Base-by-base conservation (phyloP, 2,888 invertebrate genomes). In the Dione vanillae region DNA sequence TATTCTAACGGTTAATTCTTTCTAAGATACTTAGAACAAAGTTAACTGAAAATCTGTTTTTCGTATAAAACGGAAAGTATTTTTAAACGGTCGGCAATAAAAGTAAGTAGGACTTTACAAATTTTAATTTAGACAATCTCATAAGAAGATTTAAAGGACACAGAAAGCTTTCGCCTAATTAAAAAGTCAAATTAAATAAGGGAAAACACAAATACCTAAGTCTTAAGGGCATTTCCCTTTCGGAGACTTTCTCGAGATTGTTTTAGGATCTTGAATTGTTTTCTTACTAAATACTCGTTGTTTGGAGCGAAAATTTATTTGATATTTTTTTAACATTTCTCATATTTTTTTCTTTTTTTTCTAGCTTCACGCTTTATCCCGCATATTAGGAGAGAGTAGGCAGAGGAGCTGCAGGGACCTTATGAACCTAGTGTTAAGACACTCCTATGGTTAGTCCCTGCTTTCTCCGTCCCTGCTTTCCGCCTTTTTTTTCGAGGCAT, bases 101-200 rank as follows among this genome's bases (percentile, higher is more conserved):
- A 66, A 73, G 11, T 66, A 73, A 73, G 71, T 58, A 66, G 65
- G 66, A 69, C 87, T 84, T 83, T 71, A 82, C 79, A 85, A 89
- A 88, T 90, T 89, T 87, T 87, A 90, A 89, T 90, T 88, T 85
- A 80, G 78, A 81, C 84, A 83, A 87, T 88, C 87, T 87, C 83
- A 82, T 89, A 90, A 90, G 90, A 86, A 86, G 90, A 89, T 90
- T 88, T 85, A 81, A 82, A 77, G 78, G 83, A 78, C 80, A 81
- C 81, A 83, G 81, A 85, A 85, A 82, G 82, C 84, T 83, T 82
- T 80, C 75, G 71, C 74, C 84, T 88, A 89, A 90, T 91, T 90
- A 90, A 89, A 90, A 89, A 89, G 89, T 88, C 87, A 88, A 90
- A 88, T 90, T 86, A 81, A 83, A 83, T 80, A 80, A 81, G 78